phyloP scores from a whole-genome alignment of 1,140 invertebrate species.

The Trichomalopsis sarcophagae region DNA sequence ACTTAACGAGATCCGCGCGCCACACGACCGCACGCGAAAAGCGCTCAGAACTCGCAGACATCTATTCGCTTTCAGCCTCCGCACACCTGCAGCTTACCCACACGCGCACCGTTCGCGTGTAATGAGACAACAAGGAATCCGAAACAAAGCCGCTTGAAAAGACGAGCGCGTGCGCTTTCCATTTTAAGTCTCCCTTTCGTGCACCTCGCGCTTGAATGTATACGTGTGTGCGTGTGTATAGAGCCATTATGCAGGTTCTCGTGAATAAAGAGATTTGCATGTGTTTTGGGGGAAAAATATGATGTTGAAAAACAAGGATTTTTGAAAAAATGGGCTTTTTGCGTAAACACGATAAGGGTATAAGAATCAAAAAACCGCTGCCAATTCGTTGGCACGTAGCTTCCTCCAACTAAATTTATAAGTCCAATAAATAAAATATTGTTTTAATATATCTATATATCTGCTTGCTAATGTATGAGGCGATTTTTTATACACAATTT shows the following conservation, averaged over 20 bases:
- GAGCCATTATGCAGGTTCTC: not conserved
- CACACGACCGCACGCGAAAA: not conserved
- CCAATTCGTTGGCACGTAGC: too few species aligned
- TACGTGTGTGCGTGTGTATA: not conserved
- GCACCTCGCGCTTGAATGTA: slow-evolving; percentile 36
- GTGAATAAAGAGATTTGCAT: not conserved
- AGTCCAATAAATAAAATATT: too few species aligned
- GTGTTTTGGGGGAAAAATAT: too few species aligned
- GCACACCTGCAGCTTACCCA: not conserved
- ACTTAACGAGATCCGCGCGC: not conserved
- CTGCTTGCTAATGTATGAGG: too few species aligned
- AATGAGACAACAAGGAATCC: slow-evolving; percentile 65
- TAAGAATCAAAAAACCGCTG: too few species aligned
- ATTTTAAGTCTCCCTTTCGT: slow-evolving; percentile 58
- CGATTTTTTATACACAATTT: too few species aligned
- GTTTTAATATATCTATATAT: too few species aligned
- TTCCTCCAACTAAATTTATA: too few species aligned
- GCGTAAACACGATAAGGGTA: too few species aligned
- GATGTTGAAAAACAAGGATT: too few species aligned
- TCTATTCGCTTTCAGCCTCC: not conserved
- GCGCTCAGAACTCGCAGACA: not conserved
- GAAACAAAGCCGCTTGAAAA: slow-evolving; percentile 60
- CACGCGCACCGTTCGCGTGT: slow-evolving; percentile 41
- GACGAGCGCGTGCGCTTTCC: slow-evolving; percentile 52
- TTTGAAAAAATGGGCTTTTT: too few species aligned